Conservation (phyloP, 2,797 vertebrate genomes). For the Falco columbarius region DNA sequence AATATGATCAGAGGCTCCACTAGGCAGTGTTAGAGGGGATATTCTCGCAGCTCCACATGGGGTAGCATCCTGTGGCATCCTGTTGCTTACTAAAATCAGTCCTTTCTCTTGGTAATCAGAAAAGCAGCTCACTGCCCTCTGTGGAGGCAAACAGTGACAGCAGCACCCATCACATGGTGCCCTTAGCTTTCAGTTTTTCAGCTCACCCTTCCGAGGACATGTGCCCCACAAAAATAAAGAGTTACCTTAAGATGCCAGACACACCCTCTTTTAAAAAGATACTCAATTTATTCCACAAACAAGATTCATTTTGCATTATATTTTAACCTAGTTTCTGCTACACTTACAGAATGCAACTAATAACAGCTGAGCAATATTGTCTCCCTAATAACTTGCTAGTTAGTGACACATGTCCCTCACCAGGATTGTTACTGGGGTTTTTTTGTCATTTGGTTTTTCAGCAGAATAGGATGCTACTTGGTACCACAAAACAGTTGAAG, state of each 20-base stretch:
- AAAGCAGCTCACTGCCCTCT: not conserved
- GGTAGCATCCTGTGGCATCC: not conserved
- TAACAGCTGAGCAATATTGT: not conserved
- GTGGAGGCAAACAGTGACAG: not conserved
- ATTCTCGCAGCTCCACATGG: not conserved
- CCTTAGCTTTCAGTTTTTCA: not conserved
- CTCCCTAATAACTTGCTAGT: not conserved
- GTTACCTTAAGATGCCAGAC: not conserved
- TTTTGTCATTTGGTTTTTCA: not conserved
- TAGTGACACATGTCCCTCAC: not conserved
- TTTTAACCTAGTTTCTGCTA: not conserved
- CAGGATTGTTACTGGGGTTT: not conserved
- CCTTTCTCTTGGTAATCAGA: not conserved
- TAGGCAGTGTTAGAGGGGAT: not conserved
- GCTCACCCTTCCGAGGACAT: not conserved
- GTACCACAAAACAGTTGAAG: conserved; percentile 19
- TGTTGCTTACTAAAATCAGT: not conserved
- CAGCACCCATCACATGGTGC: not conserved
- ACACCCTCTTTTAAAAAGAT: not conserved
- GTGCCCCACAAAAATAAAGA: not conserved
- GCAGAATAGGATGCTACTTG: conserved; percentile 5
- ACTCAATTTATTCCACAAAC: not conserved
- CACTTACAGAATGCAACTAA: not conserved
- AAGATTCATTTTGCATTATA: not conserved
- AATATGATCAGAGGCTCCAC: not conserved